Percentiles rank a stretch among this genome's conserved stretches.
These are phyloP conservation scores for Dryadula phaetusa DNA, from an alignment of 2,888 invertebrate species.

Conservation along the genomic window DNA sequence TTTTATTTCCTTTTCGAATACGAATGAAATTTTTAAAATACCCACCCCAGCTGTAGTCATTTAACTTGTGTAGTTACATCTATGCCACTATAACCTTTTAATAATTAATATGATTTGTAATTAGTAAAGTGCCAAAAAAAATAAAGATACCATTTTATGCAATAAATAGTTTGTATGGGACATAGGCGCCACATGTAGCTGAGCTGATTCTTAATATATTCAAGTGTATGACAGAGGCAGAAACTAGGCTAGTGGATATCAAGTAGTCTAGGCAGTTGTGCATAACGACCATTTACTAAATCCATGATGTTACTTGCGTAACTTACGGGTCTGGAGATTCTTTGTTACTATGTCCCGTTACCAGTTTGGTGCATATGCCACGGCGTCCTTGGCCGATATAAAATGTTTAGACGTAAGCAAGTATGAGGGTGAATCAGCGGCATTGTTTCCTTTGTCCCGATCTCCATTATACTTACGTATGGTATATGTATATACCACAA, in stretches of 20 bases:
- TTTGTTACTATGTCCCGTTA: constrained; percentile 38
- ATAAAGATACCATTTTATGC: neutral
- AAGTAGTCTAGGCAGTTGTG: constrained; percentile 41
- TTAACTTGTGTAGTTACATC: too few relatives aligned
- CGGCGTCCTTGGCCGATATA: constrained; percentile 71
- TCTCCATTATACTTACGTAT: constrained; percentile 40
- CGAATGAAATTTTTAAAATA: too few relatives aligned
- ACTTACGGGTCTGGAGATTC: constrained; percentile 43
- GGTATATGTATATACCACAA: constrained; percentile 42
- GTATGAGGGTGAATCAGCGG: constrained; percentile 62
- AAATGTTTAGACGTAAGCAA: constrained; percentile 69
- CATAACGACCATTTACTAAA: constrained; percentile 39
- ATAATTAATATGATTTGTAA: too few relatives aligned
- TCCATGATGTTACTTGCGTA: constrained; percentile 36
- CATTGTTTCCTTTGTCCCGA: constrained; percentile 66
- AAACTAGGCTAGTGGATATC: constrained; percentile 41
- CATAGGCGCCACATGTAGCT: neutral
- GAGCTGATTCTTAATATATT: constrained; percentile 34
- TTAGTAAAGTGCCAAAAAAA: neutral
- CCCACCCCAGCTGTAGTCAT: too few relatives aligned
- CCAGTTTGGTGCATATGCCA: constrained; percentile 27
- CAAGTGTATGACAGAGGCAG: constrained; percentile 23
- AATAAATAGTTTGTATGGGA: neutral
- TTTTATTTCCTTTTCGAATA: neutral
- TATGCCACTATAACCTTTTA: too few relatives aligned